Evolutionary conservation across 2,888 invertebrate species (phyloP), one percentile per base, ranked within the genome.

Genomic region (Seira sanloemensis): DNA sequence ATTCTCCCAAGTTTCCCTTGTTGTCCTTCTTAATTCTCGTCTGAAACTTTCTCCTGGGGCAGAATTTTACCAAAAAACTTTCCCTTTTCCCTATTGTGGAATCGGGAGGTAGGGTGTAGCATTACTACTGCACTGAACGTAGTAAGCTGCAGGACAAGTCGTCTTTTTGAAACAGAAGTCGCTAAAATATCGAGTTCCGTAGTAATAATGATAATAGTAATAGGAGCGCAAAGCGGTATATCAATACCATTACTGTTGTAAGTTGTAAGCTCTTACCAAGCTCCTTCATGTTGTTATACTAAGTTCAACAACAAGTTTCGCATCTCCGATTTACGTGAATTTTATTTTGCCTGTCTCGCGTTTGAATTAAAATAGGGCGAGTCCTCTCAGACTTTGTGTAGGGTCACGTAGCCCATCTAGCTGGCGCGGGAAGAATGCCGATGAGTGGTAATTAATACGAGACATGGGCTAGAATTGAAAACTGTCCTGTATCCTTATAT

Each of bases 381-480:
- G 46, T 16, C 21, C 23, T 71, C 21, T 27, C 50, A 1, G 46
- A 71, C 18, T 81, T 76, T 65, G 73, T 69, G n/a, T 50, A 71
- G 24, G 46, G 58, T 46, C 81, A 81, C 76, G 75, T 76, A 76
- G 21, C 75, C 75, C 69, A 69, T 81, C 81, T 21, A 23, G 23
- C 69, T 71, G 46, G 18, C 26, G 74, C 65, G 81, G 69, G 25
- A 71, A 62, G 81, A 75, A 81, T 75, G 71, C 81, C 75, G 75
- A 81, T 76, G 65, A 75, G 54, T 71, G 66, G 81, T 81, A 81
- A 81, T 81, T 81, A 81, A 81, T 81, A 81, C 76, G 69, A 24
- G 73, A 71, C 69, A 58, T 75, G 74, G 68, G 79, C 62, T 72
- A 73, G 54, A 80, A 80, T 75, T 80, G 79, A 69, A 79, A 79